Evolutionary conservation across 2,888 invertebrate species (phyloP), one percentile per base, ranked within the genome.

Genomic region (Aporophyla lueneburgensis): DNA sequence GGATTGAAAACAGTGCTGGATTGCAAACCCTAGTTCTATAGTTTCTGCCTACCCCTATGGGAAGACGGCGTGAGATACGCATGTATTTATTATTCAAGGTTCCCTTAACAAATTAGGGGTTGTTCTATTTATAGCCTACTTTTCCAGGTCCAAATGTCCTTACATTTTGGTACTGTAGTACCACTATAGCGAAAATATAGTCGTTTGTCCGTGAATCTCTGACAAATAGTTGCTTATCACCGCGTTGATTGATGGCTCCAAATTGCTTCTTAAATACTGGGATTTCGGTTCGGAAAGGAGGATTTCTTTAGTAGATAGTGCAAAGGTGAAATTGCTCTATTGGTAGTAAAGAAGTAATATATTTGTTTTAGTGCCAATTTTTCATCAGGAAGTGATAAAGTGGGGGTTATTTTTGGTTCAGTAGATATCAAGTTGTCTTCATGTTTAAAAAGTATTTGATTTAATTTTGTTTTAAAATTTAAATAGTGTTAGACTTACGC

Each of bases 231-330:
- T 80, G 67, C 79, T 56, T 67, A 77, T 81, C 83, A 79, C n/a
- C 2, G 14, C 10, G 9, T 33, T 80, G 88, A 86, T 86, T 84
- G 86, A 86, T 86, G 74, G 12, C 53, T 70, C 59, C 58, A 87
- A 87, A 86, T 86, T 74, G 81, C 74, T 86, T 86, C 75, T 86
- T 87, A 86, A 87, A 86, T 86, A 76, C 67, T 53, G 16, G 49
- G 78, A 71, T 76, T 74, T 67, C 0, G 53, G 4, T 67, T 70
- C 0, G 7, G 43, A 16, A 33, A 33, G 4, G 4, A n/a, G 10
- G 2, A 5, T 67, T 56, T 77, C 5, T 14, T n/a, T 10, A 49
- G 27, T n/a, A 40, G 9, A 24, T 19, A 19, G 7, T 40, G 5
- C 5, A 46, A 24, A 12, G 16, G 33, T 33, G 24, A 46, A 59